These are phyloP conservation scores for Cassiopea andromeda DNA, from an alignment of 30 jellyfish, hydroid and myxozoan species.

Conservation along the genomic window DNA sequence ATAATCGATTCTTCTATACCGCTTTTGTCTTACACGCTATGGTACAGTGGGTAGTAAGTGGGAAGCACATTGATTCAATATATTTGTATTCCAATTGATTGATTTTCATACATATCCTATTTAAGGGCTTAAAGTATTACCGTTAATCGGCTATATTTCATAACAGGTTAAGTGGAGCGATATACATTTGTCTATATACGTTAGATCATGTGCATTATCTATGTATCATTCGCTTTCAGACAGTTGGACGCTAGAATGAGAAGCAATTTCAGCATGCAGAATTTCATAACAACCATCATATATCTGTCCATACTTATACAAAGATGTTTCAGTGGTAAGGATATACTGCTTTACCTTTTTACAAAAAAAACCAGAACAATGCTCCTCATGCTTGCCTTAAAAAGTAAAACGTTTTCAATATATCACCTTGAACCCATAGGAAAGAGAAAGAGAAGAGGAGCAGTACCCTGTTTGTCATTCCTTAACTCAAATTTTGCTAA, in stretches of 20 bases:
- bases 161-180: constrained; percentile 15
- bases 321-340: constrained; percentile 45
- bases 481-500: too few species aligned
- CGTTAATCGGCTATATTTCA: constrained; percentile 41
- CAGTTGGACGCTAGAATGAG: constrained; percentile 10
- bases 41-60: constrained; percentile 24
- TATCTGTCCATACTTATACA: constrained; percentile 4
- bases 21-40: not conserved
- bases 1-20: not conserved
- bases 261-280: not conserved
- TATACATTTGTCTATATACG: not conserved
- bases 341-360: too few species aligned
- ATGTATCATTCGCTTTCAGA: constrained; percentile 10
- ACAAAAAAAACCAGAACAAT: too few species aligned
- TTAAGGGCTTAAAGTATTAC: constrained; percentile 33
- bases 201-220: too few species aligned
- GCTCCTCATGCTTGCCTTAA: too few species aligned
- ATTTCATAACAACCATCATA: not conserved
- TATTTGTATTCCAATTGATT: constrained; percentile 1
- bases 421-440: too few species aligned
- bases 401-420: too few species aligned
- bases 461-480: too few species aligned
- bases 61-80: constrained; percentile 7
- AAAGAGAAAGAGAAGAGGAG: too few species aligned
- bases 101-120: constrained; percentile 34